Base-by-base conservation (phyloP, 1,140 invertebrate species). In the Catajapyx aquilonaris region DNA sequence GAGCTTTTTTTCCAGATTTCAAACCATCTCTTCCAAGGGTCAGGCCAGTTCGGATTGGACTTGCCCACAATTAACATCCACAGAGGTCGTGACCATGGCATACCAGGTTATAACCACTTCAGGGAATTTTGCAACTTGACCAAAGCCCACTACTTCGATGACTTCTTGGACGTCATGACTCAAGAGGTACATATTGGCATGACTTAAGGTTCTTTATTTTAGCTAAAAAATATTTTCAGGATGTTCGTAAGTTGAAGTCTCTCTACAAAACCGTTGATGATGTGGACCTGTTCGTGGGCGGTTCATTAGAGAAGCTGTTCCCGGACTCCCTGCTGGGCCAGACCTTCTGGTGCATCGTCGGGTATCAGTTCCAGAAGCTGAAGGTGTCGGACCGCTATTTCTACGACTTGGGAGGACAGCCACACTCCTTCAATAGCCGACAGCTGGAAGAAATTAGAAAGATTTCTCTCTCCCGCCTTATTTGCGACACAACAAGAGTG, bases 291-390 rank as follows among this genome's bases (percentile, higher is more conserved):
- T 68, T 63, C 45, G 53, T 64, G 20, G 65, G 61, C 4, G 64
- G 57, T 61, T 33, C 52, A 54, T 10, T 44, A 48, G 70, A 72
- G 46, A 48, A 45, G 4, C 52, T 55, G 5, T 46, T 64, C 3
- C 46, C 51, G 13, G 65, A 58, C 3, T 64, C 61, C 3, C 39
- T 68, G 3, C 51, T 68, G 17, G 72, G 71, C 1, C 69, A 67
- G 10, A 72, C 69, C 5, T 71, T 71, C 45, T 53, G 59, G 11
- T 71, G 68, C 44, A 64, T 74, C 21, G 56, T 76, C 15, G 55
- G 52, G 0, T 60, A 64, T 41, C 65, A 68, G 41, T 59, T 64
- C 34, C 49, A 52, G 11, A 41, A 62, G n/a, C 51, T 57, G 23
- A 56, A 58, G 40, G 54, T 53, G 23, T 57, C 57, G n/a, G 64